Conservation (phyloP, 2,113 vertebrate species). For the Channa argus region DNA sequence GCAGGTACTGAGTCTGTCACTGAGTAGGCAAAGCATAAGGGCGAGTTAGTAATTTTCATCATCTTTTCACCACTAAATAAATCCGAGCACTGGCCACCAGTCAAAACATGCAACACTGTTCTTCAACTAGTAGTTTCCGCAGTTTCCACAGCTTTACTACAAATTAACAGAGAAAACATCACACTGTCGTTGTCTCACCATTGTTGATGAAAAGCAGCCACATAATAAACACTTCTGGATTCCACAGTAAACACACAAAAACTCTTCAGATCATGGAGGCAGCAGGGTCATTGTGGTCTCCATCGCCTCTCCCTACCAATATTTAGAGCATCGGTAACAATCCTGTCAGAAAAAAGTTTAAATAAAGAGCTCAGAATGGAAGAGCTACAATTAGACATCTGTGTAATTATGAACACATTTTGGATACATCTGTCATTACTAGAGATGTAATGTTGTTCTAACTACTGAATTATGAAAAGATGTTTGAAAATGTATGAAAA, state of each 20-base stretch:
- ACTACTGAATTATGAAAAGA: background rate
- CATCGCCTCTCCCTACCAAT: slow-evolving; percentile 8
- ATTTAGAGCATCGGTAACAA: slow-evolving; percentile 22
- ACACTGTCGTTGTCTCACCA: slow-evolving; percentile 21
- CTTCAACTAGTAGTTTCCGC: slow-evolving; percentile 52
- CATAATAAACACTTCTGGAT: slow-evolving; percentile 54
- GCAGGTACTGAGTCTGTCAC: slow-evolving; percentile 84
- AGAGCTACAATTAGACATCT: slow-evolving; percentile 27
- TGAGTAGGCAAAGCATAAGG: slow-evolving; percentile 8
- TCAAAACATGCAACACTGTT: slow-evolving; percentile 44
- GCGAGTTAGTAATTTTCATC: slow-evolving; percentile 33
- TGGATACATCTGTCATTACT: slow-evolving; percentile 19
- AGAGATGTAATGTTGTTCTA: background rate
- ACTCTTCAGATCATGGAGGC: slow-evolving; percentile 37
- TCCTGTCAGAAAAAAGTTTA: slow-evolving; percentile 21
- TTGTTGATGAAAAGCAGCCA: slow-evolving; percentile 53
- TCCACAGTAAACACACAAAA: slow-evolving; percentile 49
- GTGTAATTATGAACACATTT: slow-evolving; percentile 42
- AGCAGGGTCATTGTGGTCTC: slow-evolving; percentile 16
- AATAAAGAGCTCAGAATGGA: slow-evolving; percentile 30
- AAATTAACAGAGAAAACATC: slow-evolving; percentile 69
- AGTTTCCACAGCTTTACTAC: slow-evolving; percentile 44
- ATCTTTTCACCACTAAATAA: slow-evolving; percentile 40
- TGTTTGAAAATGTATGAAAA: too few species aligned
- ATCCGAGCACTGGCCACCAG: slow-evolving; percentile 25